Conservation (phyloP, 1,140 invertebrate species). For the Camponotus pennsylvanicus region DNA sequence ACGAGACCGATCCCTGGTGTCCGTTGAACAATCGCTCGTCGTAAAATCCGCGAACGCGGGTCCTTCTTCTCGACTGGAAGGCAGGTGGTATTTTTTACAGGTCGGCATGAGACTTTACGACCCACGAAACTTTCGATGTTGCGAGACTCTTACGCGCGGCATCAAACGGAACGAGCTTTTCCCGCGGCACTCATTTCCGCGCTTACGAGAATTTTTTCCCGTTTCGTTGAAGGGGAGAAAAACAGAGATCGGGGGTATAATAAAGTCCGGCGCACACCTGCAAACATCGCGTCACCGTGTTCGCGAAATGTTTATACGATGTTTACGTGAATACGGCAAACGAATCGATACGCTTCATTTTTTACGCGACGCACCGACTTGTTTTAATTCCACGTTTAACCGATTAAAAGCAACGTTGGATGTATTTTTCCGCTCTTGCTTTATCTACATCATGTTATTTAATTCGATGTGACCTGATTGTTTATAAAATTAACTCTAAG, state of each 20-base stretch:
- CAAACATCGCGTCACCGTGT: constrained; percentile 18
- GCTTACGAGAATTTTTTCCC: background rate
- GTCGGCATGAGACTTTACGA: background rate
- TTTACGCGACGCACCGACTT: background rate
- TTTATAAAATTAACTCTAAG: background rate
- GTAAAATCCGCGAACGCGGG: constrained; percentile 32
- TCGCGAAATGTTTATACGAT: background rate
- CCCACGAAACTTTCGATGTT: constrained; percentile 24
- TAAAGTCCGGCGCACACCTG: constrained; percentile 19
- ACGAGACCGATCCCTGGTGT: too few relatives aligned
- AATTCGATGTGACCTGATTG: background rate
- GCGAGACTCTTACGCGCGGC: constrained; percentile 32
- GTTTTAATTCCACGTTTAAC: constrained; percentile 5
- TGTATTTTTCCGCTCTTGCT: background rate
- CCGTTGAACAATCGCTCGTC: background rate
- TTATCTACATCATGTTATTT: background rate
- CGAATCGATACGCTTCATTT: constrained; percentile 33
- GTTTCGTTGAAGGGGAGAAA: background rate
- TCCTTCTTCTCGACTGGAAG: background rate
- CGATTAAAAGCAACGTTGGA: background rate
- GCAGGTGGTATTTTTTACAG: background rate
- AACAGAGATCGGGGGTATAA: background rate
- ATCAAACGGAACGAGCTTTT: constrained; percentile 40
- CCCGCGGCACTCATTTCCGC: constrained; percentile 39
- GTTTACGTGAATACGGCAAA: constrained; percentile 8